A percentile compares a stretch with the other conserved stretches of the same genome.
These are phyloP conservation scores for Archaeoteleia sp. DNA, from an alignment of 2,888 invertebrate species.

Conservation along the genomic window DNA sequence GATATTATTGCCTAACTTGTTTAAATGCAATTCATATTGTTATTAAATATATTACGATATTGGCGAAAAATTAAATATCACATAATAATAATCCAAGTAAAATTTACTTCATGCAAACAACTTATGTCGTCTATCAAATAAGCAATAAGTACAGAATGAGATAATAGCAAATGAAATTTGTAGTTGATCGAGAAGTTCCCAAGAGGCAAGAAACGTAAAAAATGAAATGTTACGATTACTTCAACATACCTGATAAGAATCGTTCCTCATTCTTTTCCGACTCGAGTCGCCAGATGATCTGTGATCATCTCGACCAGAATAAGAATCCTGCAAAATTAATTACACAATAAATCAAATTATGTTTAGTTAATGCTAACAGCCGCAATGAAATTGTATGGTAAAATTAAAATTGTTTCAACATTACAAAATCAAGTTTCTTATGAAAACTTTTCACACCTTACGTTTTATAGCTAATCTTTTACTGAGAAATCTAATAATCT, in stretches of 20 bases:
- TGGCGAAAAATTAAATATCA: too few relatives aligned
- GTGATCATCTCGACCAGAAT: conserved; percentile 69
- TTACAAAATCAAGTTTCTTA: too few relatives aligned
- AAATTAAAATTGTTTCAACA: not conserved
- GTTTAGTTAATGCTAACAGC: not conserved
- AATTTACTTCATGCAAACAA: too few relatives aligned
- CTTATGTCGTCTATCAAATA: too few relatives aligned
- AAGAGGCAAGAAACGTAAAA: not conserved
- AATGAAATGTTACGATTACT: not conserved
- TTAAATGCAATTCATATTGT: conserved; percentile 18
- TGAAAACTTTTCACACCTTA: too few relatives aligned
- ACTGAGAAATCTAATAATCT: too few relatives aligned
- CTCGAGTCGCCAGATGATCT: conserved; percentile 69
- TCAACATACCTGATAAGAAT: conserved; percentile 69
- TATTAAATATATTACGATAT: conserved; percentile 8
- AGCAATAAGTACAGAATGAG: too few relatives aligned
- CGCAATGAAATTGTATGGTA: not conserved
- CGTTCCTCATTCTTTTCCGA: conserved; percentile 69
- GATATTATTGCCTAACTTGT: conserved; percentile 26
- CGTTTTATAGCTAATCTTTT: too few relatives aligned
- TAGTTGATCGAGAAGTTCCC: too few relatives aligned
- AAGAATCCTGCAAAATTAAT: conserved; percentile 63
- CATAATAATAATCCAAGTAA: too few relatives aligned
- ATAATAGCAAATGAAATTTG: too few relatives aligned
- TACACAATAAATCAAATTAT: too few relatives aligned